Evolutionary conservation across 2,888 invertebrate species (phyloP), one percentile per base, ranked within the genome.

Genomic region (Myathropa florea): DNA sequence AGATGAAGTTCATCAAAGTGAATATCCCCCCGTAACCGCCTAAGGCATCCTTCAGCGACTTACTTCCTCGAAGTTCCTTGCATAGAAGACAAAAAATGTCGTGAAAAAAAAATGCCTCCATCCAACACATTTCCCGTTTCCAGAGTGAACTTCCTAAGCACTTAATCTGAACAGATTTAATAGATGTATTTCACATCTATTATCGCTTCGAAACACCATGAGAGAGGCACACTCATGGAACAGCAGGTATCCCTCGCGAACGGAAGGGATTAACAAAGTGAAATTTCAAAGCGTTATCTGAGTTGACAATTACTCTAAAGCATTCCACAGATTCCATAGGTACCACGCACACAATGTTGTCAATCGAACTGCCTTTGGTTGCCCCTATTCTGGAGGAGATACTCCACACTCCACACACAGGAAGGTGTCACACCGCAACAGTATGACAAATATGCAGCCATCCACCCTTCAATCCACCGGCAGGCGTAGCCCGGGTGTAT

Each of bases 341-440:
- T 39, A 39, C n/a, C 39, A 39, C 39, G 36, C 36, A n/a, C 39
- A 39, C 4, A 14, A 39, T 39, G 4, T n/a, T 12, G 3, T 39
- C 39, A 39, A n/a, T n/a, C 6, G 39, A 39, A 39, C n/a, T 6
- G 4, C n/a, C n/a, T 6, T n/a, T 39, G 39, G 39, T 33, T 33
- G 12, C 12, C 33, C n/a, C n/a, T n/a, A n/a, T n/a, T n/a, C n/a
- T n/a, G 1, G 14, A 39, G 39, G 39, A 39, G 39, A 46, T 1
- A 18, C 46, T 18, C 18, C 46, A 7, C 46, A 46, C 18, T 18
- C 46, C 12, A 12, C 28, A 26, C 30, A 30, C 28, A 21, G 55
- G 30, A 55, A 67, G 21, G 24, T 55, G 14, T 53, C 21, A 67
- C 30, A 53, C 67, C 67, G 46, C 18, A 67, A 67, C 64, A 39